These are phyloP conservation scores for Limonius californicus DNA, from an alignment of 1,140 invertebrate genomes.

Conservation along the genomic window DNA sequence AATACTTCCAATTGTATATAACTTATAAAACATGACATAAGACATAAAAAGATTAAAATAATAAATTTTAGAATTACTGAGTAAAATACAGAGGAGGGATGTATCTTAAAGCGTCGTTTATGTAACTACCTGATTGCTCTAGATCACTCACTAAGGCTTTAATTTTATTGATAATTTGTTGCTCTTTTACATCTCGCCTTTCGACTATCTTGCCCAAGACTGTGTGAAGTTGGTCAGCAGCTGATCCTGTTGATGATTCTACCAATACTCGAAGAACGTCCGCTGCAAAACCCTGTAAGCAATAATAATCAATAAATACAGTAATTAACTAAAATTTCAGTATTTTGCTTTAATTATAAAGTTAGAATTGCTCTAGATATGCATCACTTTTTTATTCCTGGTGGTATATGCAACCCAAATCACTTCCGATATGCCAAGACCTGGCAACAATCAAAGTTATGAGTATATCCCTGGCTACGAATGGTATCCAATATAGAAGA, in stretches of 20 bases:
- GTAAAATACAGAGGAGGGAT: conserved; percentile 40
- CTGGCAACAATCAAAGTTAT: too few species aligned
- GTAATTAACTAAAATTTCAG: background rate
- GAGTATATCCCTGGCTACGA: too few species aligned
- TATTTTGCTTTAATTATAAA: too few species aligned
- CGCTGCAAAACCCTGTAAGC: conserved; percentile 52
- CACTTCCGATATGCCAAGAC: too few species aligned
- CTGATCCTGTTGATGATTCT: conserved; percentile 49
- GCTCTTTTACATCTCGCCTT: conserved; percentile 49
- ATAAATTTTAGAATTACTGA: conserved; percentile 16
- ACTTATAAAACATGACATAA: too few species aligned
- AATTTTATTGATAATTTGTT: conserved; percentile 52
- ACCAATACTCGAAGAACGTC: conserved; percentile 48
- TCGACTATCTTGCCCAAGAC: conserved; percentile 52
- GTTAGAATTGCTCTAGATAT: too few species aligned
- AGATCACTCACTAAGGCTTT: conserved; percentile 51
- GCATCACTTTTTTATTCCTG: too few species aligned
- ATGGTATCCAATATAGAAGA: too few species aligned
- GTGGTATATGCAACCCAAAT: too few species aligned
- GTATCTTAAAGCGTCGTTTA: conserved; percentile 51
- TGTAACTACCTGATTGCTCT: conserved; percentile 48
- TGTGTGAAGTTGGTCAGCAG: conserved; percentile 49
- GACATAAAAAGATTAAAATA: too few species aligned
- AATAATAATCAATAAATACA: background rate
- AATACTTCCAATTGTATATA: too few species aligned